phyloP scores from a whole-genome alignment of 2,888 invertebrate species.

The Alcis repandata region DNA sequence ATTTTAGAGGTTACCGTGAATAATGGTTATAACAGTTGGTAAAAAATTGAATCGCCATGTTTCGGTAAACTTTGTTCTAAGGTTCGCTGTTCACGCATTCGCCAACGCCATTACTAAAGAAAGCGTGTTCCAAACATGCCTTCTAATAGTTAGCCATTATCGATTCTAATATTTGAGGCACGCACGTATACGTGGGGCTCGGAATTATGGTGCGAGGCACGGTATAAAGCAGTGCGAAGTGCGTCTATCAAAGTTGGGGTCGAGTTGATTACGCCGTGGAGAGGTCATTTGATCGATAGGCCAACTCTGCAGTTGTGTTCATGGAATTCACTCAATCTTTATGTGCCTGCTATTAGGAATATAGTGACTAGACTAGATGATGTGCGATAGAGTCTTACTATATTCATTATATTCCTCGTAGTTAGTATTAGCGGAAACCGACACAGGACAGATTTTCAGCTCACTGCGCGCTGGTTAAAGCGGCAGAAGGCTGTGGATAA shows the following conservation, averaged over 20 bases:
- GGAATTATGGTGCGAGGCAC: constrained; percentile 56
- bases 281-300: constrained; percentile 38
- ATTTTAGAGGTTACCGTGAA: no score
- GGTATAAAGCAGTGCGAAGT: constrained; percentile 53
- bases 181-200: constrained; percentile 56
- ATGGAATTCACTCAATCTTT: neutral
- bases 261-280: constrained; percentile 47
- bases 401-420: no score
- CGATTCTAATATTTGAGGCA: constrained; percentile 59
- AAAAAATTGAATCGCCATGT: no score
- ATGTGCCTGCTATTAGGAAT: neutral
- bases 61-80: neutral
- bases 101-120: constrained; percentile 37
- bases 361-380: no score
- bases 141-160: constrained; percentile 55
- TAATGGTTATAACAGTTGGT: no score
- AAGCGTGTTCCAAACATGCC: constrained; percentile 41
- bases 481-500: no score
- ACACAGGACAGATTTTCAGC: no score
- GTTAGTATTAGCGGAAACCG: no score
- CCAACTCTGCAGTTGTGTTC: constrained; percentile 10
- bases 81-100: constrained; percentile 24
- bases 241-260: constrained; percentile 54
- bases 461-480: no score
- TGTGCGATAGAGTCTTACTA: no score